Percentiles rank a stretch among this genome's conserved stretches.
These are phyloP conservation scores for Salmo trutta DNA, from an alignment of 2,797 vertebrate species.

Conservation along the genomic window DNA sequence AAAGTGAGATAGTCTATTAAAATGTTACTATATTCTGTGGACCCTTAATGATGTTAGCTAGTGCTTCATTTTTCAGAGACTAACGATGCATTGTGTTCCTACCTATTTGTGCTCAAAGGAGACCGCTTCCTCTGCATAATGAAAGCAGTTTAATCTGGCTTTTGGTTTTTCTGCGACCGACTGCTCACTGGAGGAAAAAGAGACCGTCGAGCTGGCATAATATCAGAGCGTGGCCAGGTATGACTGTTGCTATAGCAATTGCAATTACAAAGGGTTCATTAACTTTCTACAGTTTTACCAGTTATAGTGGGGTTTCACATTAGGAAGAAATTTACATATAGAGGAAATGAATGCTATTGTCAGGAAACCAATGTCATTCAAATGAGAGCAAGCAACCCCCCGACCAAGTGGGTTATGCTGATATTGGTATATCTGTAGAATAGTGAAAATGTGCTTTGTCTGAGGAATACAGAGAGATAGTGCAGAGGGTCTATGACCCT, in stretches of 20 bases:
- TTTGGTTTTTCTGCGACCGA: slow-evolving; percentile 67
- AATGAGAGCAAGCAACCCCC: slow-evolving; percentile 66
- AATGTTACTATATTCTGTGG: slow-evolving; percentile 62
- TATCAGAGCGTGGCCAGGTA: slow-evolving; percentile 83
- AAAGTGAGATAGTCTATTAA: slow-evolving; percentile 68
- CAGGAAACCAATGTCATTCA: slow-evolving; percentile 82
- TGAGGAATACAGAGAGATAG: neutral
- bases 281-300: slow-evolving; percentile 85
- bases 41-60: slow-evolving; percentile 71
- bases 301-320: slow-evolving; percentile 81
- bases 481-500: neutral
- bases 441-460: neutral
- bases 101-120: slow-evolving; percentile 81
- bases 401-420: slow-evolving; percentile 60
- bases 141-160: slow-evolving; percentile 83
- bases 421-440: slow-evolving; percentile 9
- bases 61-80: slow-evolving; percentile 75
- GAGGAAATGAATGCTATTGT: slow-evolving; percentile 85
- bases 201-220: slow-evolving; percentile 67
- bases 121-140: slow-evolving; percentile 73
- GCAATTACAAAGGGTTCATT: slow-evolving; percentile 93
- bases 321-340: slow-evolving; percentile 87
- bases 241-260: slow-evolving; percentile 84
- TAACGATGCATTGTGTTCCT: slow-evolving; percentile 82
- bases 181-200: slow-evolving; percentile 73